Evolutionary conservation across 2,797 vertebrate genomes (phyloP), one percentile per base, ranked within the genome.

Genomic region (Eptatretus atami): DNA sequence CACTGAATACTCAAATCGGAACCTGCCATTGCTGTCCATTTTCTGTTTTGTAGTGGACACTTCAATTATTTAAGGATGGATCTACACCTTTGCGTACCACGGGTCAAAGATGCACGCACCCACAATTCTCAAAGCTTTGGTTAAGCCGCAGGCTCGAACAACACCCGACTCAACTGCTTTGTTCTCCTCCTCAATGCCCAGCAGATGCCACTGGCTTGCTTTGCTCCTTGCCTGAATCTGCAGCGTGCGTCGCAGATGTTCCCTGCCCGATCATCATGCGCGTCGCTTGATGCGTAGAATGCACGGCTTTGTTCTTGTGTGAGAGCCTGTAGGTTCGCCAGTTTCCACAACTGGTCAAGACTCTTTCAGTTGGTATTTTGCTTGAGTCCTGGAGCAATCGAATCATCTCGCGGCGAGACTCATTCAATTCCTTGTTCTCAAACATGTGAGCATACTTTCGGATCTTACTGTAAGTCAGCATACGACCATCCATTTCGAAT

Each of bases 281-380:
- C 53, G 86, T 88, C 0, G 84, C 83, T 69, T 95, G 66, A 88
- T 90, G 14, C 84, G 71, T 94, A 88, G 69, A 93, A 90, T 1
- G 86, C 86, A 1, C 86, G 75, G 65, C 86, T 95, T 70, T 94
- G 95, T 69, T 83, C 66, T 88, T 88, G 84, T 69, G 74, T 83
- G 60, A 94, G 72, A 55, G 86, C 78, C 65, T 88, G 86, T 71
- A 88, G 87, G 68, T 88, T 88, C 3, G 82, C 83, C 2, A 92
- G 53, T 69, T 95, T 86, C 63, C 86, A 77, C 61, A 94, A 70
- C 67, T 92, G 88, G 66, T 90, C 86, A 15, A 77, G 74, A 65
- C 84, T 69, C 85, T 92, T 9, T 92, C 87, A 0, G 88, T n/a
- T n/a, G 88, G 63, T 95, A 80, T 92, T 92, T 70, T 82, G 84